Evolutionary conservation across 2,113 vertebrate genomes (phyloP), one percentile per base, ranked within the genome.

Genomic region (Nanorana parkeri): DNA sequence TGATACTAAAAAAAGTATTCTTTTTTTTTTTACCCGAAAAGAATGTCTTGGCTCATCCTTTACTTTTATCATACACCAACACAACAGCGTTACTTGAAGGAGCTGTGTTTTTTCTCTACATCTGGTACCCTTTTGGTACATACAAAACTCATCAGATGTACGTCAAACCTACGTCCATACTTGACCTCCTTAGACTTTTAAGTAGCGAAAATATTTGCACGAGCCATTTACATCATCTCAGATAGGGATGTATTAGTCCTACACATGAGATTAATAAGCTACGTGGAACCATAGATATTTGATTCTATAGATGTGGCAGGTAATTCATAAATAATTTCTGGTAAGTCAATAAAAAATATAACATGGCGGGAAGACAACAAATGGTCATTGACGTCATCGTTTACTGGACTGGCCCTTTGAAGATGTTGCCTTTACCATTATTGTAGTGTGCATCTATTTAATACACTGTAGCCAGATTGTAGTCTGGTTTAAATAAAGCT

Each of bases 161-260:
- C 71, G 63, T 67, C 71, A 82, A 75, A 63, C 47, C 41, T 66
- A 65, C 28, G 28, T 74, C 52, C 69, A 47, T 82, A 41, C 23
- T 58, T 75, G n/a, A 66, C 80, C 80, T 82, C 71, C 80, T 29
- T 73, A 17, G 60, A 73, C 60, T 73, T 81, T 32, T 73, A 72
- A 72, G 68, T 66, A 61, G 69, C 58, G 23, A 81, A 78, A 78
- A 68, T 63, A 81, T 29, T 81, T 81, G 66, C 41, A 81, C 26
- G 69, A 73, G 63, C 47, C n/a, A 74, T 72, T 73, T 78, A 68
- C 64, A 78, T 80, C 55, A 71, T 65, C n/a, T 10, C 28, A 80
- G 32, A 80, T 80, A 80, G 28, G 55, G 19, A 5, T 65, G 58
- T 73, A 81, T 81, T 51, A 74, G 28, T 28, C 4, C 7, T 67